Percentiles rank a stretch among this genome's conserved stretches.
These are phyloP conservation scores for Borostomias antarcticus DNA, from an alignment of 2,797 vertebrate species.

Conservation along the genomic window DNA sequence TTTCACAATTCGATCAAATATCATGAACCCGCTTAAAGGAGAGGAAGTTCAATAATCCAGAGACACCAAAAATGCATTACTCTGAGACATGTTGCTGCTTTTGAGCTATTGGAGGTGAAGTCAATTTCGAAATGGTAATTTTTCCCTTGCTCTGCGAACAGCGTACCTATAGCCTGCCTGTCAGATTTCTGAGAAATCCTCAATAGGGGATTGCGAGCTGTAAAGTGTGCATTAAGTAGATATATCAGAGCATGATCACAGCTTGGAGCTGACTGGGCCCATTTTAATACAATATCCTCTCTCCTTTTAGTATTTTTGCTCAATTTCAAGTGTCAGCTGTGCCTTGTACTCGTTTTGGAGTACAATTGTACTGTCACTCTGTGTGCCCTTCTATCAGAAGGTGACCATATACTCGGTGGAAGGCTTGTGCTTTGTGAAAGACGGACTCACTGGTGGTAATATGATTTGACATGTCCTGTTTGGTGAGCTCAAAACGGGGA, in stretches of 20 bases:
- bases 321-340: neutral
- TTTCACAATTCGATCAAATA: constrained; percentile 14
- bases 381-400: no score
- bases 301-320: neutral
- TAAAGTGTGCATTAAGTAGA: constrained; percentile 68
- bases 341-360: neutral
- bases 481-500: no score
- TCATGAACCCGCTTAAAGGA: constrained; percentile 49
- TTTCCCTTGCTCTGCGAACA: constrained; percentile 50
- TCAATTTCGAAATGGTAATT: constrained; percentile 65
- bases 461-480: no score
- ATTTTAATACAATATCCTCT: constrained; percentile 65
- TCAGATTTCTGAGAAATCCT: constrained; percentile 64
- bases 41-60: constrained; percentile 53
- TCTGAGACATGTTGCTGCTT: constrained; percentile 40
- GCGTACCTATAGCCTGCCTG: constrained; percentile 63
- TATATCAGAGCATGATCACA: constrained; percentile 64
- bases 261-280: constrained; percentile 54
- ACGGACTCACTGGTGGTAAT: no score
- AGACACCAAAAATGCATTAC: constrained; percentile 40
- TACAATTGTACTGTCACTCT: no score
- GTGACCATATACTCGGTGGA: no score
- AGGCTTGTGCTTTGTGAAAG: no score
- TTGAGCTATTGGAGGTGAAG: constrained; percentile 53
- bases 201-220: constrained; percentile 58